Conservation (phyloP, 2,888 invertebrate species). For the Agrotis clavis region DNA sequence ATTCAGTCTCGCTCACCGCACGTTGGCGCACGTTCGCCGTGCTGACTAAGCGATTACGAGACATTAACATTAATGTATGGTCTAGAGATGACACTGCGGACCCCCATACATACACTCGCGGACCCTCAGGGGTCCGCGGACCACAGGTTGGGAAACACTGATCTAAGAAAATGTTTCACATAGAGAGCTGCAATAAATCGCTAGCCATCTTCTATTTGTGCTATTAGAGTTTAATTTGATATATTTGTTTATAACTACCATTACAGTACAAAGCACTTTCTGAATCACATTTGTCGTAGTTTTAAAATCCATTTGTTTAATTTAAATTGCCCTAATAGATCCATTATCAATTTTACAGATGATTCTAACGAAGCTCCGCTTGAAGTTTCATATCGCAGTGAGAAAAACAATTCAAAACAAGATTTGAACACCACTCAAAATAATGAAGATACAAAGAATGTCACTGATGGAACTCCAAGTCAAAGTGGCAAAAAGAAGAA, state of each 20-base stretch:
- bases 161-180: no score
- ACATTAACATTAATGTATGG: no score
- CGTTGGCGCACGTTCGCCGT: no score
- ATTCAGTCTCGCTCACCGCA: no score
- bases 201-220: neutral
- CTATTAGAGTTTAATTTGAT: neutral
- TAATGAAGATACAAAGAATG: neutral
- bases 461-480: slow-evolving; percentile 21
- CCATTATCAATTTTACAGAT: slow-evolving; percentile 21
- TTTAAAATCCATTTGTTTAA: neutral
- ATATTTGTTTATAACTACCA: neutral
- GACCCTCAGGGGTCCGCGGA: no score
- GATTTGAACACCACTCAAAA: slow-evolving; percentile 31
- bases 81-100: no score
- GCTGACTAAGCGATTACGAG: no score
- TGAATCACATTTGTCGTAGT: neutral
- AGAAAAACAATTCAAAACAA: slow-evolving; percentile 52
- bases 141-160: no score
- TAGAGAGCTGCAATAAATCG: no score
- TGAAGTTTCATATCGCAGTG: slow-evolving; percentile 46
- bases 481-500: slow-evolving; percentile 59
- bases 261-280: neutral
- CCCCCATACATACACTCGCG: no score
- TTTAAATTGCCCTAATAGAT: neutral
- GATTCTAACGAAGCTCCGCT: slow-evolving; percentile 39